These are phyloP conservation scores for Trichomycterus rosablanca DNA, from an alignment of 2,113 vertebrate species.

Conservation along the genomic window DNA sequence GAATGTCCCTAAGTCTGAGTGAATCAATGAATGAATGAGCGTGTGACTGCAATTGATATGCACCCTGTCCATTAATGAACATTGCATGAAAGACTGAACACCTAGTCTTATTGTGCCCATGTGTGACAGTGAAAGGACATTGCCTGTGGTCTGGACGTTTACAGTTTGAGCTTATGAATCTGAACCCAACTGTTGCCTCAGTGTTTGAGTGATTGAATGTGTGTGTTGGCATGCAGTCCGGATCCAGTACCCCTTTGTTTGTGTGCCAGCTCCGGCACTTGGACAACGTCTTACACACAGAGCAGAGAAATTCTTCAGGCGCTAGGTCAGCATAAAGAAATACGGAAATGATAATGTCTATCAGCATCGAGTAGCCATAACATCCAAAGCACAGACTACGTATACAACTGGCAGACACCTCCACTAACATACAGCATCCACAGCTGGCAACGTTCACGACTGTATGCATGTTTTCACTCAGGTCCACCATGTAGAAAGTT, in stretches of 20 bases:
- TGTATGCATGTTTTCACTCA: constrained; percentile 18
- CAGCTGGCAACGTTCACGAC: constrained; percentile 13
- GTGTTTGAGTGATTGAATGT: background rate
- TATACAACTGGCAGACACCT: constrained; percentile 43
- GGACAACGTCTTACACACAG: constrained; percentile 54
- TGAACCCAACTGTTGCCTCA: background rate
- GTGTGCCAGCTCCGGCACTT: constrained; percentile 15
- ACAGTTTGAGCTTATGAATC: background rate
- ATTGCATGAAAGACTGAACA: too few species aligned
- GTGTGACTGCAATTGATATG: too few species aligned
- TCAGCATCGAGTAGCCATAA: constrained; percentile 43
- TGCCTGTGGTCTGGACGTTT: too few species aligned
- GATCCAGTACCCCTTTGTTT: background rate
- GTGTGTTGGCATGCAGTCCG: background rate
- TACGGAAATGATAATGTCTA: constrained; percentile 37
- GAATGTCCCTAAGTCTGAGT: too few species aligned
- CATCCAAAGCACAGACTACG: constrained; percentile 19
- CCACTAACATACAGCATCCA: constrained; percentile 37
- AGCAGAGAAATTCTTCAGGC: constrained; percentile 70
- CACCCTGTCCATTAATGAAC: too few species aligned
- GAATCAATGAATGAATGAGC: too few species aligned
- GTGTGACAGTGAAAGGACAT: too few species aligned
- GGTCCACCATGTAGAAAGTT: constrained; percentile 6
- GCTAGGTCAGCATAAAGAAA: constrained; percentile 50
- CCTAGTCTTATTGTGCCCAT: too few species aligned